phyloP scores from a whole-genome alignment of 1,140 invertebrate species.

The Calycopis cecrops region DNA sequence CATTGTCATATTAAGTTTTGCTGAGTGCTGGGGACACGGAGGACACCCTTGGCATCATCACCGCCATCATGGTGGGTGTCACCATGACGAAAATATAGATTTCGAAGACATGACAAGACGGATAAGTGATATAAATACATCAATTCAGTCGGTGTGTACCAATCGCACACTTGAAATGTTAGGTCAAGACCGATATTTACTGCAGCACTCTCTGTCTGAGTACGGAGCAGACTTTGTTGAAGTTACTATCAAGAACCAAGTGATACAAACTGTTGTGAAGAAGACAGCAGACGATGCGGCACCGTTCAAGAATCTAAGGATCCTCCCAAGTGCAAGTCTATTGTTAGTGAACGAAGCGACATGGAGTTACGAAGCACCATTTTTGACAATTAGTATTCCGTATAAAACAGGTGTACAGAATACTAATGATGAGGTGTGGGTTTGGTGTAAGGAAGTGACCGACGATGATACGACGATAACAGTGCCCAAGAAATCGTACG shows the following conservation, averaged over 20 bases:
- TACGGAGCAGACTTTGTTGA: conserved; percentile 15
- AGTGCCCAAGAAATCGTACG: too few species aligned
- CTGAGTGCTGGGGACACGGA: background rate
- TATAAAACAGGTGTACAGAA: too few species aligned
- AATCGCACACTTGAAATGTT: background rate
- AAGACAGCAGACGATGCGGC: background rate
- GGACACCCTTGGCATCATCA: background rate
- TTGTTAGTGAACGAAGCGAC: too few species aligned
- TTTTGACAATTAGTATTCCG: too few species aligned
- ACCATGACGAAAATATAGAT: background rate
- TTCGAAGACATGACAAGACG: background rate
- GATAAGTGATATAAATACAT: background rate
- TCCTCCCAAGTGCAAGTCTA: background rate
- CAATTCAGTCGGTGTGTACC: background rate
- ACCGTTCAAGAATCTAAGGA: background rate
- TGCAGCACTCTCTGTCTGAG: conserved; percentile 2
- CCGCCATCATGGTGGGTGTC: background rate
- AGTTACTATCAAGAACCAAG: background rate
- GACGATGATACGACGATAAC: too few species aligned
- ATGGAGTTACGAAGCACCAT: too few species aligned
- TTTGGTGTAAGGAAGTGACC: too few species aligned
- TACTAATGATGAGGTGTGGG: too few species aligned
- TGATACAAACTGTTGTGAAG: background rate
- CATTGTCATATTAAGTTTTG: background rate
- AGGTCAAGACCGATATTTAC: background rate